Conservation (phyloP, 2,113 vertebrate species). For the Acinonyx jubatus region DNA sequence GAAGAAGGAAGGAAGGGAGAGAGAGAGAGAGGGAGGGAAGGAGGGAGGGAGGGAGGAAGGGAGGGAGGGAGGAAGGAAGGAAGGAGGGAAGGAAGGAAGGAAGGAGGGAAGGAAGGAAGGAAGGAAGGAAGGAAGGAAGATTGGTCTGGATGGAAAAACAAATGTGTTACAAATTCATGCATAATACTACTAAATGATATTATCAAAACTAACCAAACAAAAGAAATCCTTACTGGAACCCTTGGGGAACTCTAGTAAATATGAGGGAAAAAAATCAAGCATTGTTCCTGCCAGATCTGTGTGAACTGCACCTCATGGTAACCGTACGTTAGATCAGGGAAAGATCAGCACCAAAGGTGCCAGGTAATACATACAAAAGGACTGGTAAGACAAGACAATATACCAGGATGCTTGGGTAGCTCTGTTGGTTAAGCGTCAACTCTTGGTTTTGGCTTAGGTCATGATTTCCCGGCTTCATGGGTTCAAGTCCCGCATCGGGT, state of each 20-base stretch:
- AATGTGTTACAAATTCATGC: neutral
- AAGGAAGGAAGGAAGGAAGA: neutral
- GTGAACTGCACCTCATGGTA: neutral
- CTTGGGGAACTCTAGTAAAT: neutral
- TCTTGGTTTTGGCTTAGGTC: no score
- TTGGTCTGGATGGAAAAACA: neutral
- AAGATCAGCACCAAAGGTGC: neutral
- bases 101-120: no score
- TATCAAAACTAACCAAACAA: neutral
- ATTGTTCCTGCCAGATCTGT: neutral
- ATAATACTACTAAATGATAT: neutral
- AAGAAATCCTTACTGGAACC: neutral
- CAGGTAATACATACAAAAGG: accelerated
- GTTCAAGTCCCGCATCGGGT: no score
- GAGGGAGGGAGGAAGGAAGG: no score
- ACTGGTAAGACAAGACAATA: neutral
- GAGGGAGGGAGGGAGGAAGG: no score
- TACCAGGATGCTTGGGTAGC: neutral
- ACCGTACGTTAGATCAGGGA: neutral
- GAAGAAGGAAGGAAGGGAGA: no score
- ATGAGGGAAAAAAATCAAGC: neutral
- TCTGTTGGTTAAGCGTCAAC: no score
- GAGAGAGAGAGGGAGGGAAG: no score
- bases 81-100: no score
- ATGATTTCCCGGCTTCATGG: no score